A percentile compares a stretch with the other conserved stretches of the same genome.
phyloP scores from a whole-genome alignment of 2,888 invertebrate genomes.

The Pemphredon lugubris region DNA sequence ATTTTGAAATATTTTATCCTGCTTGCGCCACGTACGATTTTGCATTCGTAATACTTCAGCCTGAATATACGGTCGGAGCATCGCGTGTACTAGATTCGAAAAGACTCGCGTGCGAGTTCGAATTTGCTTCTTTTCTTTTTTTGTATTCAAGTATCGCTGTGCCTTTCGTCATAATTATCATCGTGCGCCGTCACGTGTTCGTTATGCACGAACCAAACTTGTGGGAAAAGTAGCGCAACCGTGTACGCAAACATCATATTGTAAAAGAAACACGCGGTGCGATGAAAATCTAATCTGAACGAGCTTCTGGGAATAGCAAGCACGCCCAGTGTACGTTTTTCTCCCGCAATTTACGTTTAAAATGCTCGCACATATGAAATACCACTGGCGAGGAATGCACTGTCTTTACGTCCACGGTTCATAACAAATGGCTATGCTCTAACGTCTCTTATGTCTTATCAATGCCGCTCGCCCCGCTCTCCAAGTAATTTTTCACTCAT shows the following conservation, averaged over 20 bases:
- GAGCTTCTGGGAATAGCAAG: slow-evolving; percentile 41
- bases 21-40: neutral
- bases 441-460: too few species aligned
- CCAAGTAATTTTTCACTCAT: slow-evolving; percentile 45
- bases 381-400: slow-evolving; percentile 42
- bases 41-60: slow-evolving; percentile 6
- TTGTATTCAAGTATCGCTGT: neutral
- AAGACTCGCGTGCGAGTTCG: neutral
- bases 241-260: neutral
- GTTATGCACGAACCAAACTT: slow-evolving; percentile 11
- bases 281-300: slow-evolving; percentile 54
- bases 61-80: neutral
- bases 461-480: too few species aligned
- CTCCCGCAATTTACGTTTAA: slow-evolving; percentile 52
- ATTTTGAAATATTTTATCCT: slow-evolving; percentile 7
- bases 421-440: too few species aligned
- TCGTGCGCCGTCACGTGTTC: neutral
- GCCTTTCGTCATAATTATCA: neutral
- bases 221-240: neutral
- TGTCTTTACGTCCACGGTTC: slow-evolving; percentile 7
- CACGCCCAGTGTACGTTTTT: slow-evolving; percentile 26
- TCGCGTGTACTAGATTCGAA: neutral
- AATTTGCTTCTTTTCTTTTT: neutral
- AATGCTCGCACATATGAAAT: slow-evolving; percentile 36
- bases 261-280: slow-evolving; percentile 25